These are phyloP conservation scores for Poecilia latipinna DNA, from an alignment of 2,113 vertebrate species.

Conservation along the genomic window DNA sequence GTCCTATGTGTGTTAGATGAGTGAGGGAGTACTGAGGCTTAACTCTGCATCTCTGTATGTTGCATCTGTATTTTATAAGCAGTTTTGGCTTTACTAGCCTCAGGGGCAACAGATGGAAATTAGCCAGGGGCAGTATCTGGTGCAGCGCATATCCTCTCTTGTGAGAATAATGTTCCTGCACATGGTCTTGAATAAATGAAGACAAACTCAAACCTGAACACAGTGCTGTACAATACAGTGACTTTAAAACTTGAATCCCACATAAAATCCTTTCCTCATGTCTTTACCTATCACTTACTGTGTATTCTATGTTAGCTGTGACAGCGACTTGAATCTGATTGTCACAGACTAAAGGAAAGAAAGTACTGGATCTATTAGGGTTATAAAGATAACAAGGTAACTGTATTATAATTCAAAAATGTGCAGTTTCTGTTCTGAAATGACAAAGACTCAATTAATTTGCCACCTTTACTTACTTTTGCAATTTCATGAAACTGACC, in stretches of 20 bases:
- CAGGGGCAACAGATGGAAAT: neutral
- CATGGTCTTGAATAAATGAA: neutral
- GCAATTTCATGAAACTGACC: too few relatives aligned
- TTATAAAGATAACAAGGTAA: neutral
- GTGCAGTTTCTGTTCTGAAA: neutral
- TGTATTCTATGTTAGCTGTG: neutral
- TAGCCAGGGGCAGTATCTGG: neutral
- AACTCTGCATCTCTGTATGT: neutral
- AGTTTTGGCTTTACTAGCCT: neutral
- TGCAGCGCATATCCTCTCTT: neutral
- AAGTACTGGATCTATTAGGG: neutral
- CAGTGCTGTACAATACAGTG: neutral
- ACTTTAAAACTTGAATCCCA: neutral
- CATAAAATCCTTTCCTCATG: neutral
- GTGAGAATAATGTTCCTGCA: neutral
- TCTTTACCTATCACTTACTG: neutral
- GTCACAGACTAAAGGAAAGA: neutral
- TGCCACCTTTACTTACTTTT: too few relatives aligned
- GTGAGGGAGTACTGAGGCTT: neutral
- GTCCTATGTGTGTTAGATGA: neutral
- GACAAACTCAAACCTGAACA: too few relatives aligned
- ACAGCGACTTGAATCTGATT: neutral
- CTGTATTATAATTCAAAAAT: neutral
- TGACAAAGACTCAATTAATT: too few relatives aligned
- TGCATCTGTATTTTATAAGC: neutral